Evolutionary conservation across 2,888 invertebrate species (phyloP).

Genomic region (Cantharis flavilabris): DNA sequence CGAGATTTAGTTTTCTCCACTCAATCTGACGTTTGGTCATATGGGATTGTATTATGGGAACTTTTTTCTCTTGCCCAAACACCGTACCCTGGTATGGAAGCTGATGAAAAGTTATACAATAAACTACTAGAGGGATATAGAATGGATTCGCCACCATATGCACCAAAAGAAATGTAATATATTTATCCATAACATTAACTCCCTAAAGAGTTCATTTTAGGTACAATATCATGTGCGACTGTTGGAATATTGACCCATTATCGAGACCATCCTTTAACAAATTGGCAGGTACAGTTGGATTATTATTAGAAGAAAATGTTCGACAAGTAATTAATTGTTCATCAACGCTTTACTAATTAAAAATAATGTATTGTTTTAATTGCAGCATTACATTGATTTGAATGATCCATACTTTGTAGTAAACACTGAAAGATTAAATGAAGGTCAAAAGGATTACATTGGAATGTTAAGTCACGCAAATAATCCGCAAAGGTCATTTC

Average conservation of each 20-base stretch:
- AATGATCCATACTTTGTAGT: background rate
- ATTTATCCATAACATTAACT: background rate
- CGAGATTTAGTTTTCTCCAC: conserved; percentile 90
- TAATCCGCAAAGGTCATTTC: background rate
- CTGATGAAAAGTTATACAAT: background rate
- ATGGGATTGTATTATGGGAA: conserved; percentile 89
- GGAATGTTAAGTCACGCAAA: background rate
- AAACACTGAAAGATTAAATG: background rate
- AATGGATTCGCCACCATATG: background rate
- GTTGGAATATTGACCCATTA: background rate
- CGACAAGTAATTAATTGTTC: background rate
- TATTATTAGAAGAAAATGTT: background rate
- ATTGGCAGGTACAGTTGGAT: background rate
- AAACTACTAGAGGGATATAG: background rate
- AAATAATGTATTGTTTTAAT: background rate
- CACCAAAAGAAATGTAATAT: background rate
- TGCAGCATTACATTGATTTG: background rate
- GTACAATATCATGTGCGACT: conserved; percentile 44
- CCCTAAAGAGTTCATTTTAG: conserved; percentile 46
- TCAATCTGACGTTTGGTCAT: conserved; percentile 95
- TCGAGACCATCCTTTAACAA: background rate
- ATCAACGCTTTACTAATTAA: background rate
- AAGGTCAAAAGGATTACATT: background rate
- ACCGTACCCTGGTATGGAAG: background rate
- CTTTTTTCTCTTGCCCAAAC: conserved; percentile 83